Base-by-base conservation (phyloP, 1,140 invertebrate species). In the Bombus picipes region DNA sequence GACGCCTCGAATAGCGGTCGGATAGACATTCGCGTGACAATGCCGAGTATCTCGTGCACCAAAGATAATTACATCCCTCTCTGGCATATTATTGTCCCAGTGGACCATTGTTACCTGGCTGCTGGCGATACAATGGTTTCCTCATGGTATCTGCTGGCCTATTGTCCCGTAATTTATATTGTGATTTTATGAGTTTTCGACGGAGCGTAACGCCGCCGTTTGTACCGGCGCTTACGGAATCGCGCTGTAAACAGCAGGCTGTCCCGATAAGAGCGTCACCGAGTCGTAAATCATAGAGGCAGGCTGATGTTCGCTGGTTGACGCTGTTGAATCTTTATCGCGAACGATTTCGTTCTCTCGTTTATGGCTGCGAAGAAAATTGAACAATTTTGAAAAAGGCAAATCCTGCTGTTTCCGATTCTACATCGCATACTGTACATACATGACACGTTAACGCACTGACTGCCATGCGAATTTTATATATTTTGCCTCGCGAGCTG, bases 31-130 rank as follows among this genome's bases (percentile, higher is more conserved):
- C 78, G 65, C 53, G 22, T 22, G 62, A 90, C 89, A 90, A 90
- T 90, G 89, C 74, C 59, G 81, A 84, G 59, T 90, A 84, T 90
- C 88, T 87, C 85, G 25, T 37, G 77, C 62, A 68, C 78, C 78
- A 76, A 91, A 89, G 90, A 91, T 91, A 91, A 91, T 91, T 91
- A 87, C 87, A 87, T 91, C 87, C 79, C 89, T 87, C 87, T 89
- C 90, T 72, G 87, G 72, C 84, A 78, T 91, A 91, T 91, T 87
- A 89, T 91, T 91, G 90, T 89, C 72, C 73, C 81, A 12, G 57
- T 57, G 75, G 43, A 75, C 89, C 84, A 89, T 91, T 91, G 90
- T 91, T 91, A 88, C 70, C 85, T 82, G 72, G 32, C 71, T 47
- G 62, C 62, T 39, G 57, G 76, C 43, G 80, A 62, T 90, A 90